Base-by-base conservation (phyloP, 2,113 vertebrate genomes). In the Halichoeres trimaculatus region DNA sequence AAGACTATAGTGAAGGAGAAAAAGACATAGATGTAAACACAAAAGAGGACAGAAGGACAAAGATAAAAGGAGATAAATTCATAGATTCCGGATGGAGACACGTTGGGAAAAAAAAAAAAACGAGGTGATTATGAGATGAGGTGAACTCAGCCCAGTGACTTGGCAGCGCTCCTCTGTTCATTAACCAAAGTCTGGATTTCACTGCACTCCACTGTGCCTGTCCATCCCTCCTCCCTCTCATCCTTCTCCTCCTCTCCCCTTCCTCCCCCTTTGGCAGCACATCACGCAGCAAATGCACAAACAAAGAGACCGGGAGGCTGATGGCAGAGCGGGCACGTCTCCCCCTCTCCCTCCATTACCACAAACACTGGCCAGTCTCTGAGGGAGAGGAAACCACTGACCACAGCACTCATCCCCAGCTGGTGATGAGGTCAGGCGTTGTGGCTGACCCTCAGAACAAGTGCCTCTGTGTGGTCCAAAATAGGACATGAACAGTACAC, bases 131-230 rank as follows among this genome's bases (percentile, higher is more conserved):
- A 91, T 86, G 77, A 73, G 74, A 83, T 69, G 85, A 80, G 76
- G 75, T 88, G 72, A 91, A 78, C 50, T 82, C 84, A 81, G 84
- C 61, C 84, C 84, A 78, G 60, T 56, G 70, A 84, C 70, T 87
- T 91, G 90, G 89, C 91, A 80, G 71, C 20, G 43, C 61, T 82
- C 66, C 77, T 30, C 52, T 78, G 64, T 82, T 92, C 81, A 90
- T 92, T 92, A 92, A 89, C 67, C 76, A 84, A 86, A 89, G 80
- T 81, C 88, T 86, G 76, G 75, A 84, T 90, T 85, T 87, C 63
- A 54, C 74, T 79, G 60, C 12, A 5, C 67, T 81, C 63, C 45
- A 19, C 72, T 67, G 69, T 34, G 26, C 63, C 70, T 66, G 61
- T 81, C 78, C 71, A 62, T 64, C 78, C 56, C 80, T 65, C 72